A percentile compares a stretch with the other conserved stretches of the same genome.
Evolutionary conservation across 2,888 invertebrate genomes (phyloP).

Genomic region (Malthinus seriepunctatus): DNA sequence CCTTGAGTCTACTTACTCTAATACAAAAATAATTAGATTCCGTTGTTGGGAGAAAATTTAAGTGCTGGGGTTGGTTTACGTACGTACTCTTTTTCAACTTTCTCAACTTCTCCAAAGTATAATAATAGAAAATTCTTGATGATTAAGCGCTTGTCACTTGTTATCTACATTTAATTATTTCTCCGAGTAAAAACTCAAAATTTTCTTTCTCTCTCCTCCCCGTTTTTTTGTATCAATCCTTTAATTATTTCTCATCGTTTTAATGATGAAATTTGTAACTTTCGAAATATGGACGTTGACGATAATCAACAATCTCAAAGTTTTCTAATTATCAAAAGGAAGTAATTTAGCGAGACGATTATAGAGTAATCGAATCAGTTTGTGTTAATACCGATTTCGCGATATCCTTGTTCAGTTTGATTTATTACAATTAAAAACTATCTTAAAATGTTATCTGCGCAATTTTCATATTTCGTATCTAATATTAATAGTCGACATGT

Average conservation of each 20-base stretch:
- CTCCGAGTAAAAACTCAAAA: slow-evolving; percentile 10
- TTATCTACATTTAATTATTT: slow-evolving; percentile 28
- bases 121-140: slow-evolving; percentile 26
- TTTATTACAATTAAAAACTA: neutral
- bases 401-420: neutral
- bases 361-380: slow-evolving; percentile 18
- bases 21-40: slow-evolving; percentile 31
- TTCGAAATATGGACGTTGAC: slow-evolving; percentile 15
- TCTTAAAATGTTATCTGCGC: neutral
- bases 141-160: slow-evolving; percentile 31
- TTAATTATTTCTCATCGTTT: slow-evolving; percentile 19
- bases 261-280: slow-evolving; percentile 6
- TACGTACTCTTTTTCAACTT: slow-evolving; percentile 11
- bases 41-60: slow-evolving; percentile 17
- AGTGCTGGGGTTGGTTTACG: slow-evolving; percentile 21
- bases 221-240: neutral
- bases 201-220: slow-evolving; percentile 5
- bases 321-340: slow-evolving; percentile 29
- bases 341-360: slow-evolving; percentile 25
- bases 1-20: slow-evolving; percentile 29
- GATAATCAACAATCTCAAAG: slow-evolving; percentile 28
- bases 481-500: slow-evolving; percentile 28
- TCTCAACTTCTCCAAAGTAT: slow-evolving; percentile 16
- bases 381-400: neutral
- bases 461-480: slow-evolving; percentile 14